Conservation (phyloP, 2,888 invertebrate species). For the Trachelus troglodyta region DNA sequence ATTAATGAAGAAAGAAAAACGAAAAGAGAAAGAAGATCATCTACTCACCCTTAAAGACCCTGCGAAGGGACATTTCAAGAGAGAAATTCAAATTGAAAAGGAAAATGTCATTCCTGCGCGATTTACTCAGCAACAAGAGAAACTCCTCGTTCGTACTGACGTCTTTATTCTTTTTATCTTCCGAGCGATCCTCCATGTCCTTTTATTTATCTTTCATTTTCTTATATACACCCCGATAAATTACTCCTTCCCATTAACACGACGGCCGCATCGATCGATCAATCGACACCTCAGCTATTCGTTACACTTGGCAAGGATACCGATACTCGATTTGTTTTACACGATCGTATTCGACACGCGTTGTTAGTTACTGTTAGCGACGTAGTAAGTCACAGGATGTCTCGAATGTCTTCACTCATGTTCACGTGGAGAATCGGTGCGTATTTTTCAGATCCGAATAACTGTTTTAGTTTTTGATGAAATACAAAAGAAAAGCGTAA, state of each 20-base stretch:
- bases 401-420: not conserved
- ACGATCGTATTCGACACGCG: not conserved
- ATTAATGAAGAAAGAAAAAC: not conserved
- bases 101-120: slow-evolving; percentile 39
- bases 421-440: not conserved
- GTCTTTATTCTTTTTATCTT: not conserved
- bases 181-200: not conserved
- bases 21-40: slow-evolving; percentile 1
- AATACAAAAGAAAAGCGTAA: not conserved
- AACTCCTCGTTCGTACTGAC: slow-evolving; percentile 18
- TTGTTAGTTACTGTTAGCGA: not conserved
- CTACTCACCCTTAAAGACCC: slow-evolving; percentile 47
- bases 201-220: not conserved
- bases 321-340: not conserved
- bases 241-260: not conserved
- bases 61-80: slow-evolving; percentile 42
- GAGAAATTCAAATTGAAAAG: slow-evolving; percentile 39
- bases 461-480: not conserved
- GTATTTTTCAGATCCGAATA: not conserved
- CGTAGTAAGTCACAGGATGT: not conserved
- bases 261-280: not conserved
- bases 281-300: not conserved
- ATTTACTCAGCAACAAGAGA: slow-evolving; percentile 43
- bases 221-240: not conserved
- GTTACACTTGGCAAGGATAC: not conserved